Evolutionary conservation across 2,797 vertebrate species (phyloP), one percentile per base, ranked within the genome.

Genomic region (Poecilia wingei): DNA sequence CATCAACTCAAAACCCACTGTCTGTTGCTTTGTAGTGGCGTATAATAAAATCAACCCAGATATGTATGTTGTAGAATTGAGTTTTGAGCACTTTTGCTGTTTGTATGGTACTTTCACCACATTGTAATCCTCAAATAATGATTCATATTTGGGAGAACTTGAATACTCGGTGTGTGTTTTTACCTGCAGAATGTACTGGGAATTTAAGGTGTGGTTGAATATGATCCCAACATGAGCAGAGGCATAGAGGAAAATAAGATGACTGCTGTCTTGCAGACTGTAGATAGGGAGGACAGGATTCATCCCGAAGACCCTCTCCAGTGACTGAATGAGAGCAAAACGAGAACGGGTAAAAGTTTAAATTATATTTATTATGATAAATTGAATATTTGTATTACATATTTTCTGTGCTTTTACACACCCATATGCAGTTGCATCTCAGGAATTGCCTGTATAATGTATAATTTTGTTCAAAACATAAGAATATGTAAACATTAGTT

Each of bases 121-220:
- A 10, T 22, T 36, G 33, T 33, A 64, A 64, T 64, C 6, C n/a
- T 33, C 12, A 61, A 28, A 64, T 20, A 31, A 22, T n/a, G 16
- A 22, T 9, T 36, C 14, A 49, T 31, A 9, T 18, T 47, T 31
- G 45, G 69, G 46, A 28, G 46, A 16, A 49, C 14, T 31, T 39
- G 16, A 39, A 39, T 39, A 22, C 33, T 18, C 33, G 25, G 16
- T 41, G 4, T 25, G 9, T 43, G 39, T 31, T 33, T 83, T 88
- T 92, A 98, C 98, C 96, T 97, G 96, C 10, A 99, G 95, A 53
- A 96, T 93, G 74, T 94, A 93, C 90, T 98, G 97, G 20, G 82
- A 91, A 61, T 96, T 96, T 64, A 59, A 59, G 14, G 89, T 91
- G 68, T 96, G 79, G 1, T 97, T 96, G 0, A 96, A 96, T 86